Conservation (phyloP, 53 echinoderm and acorn worm species). For the Zoroaster sp. region DNA sequence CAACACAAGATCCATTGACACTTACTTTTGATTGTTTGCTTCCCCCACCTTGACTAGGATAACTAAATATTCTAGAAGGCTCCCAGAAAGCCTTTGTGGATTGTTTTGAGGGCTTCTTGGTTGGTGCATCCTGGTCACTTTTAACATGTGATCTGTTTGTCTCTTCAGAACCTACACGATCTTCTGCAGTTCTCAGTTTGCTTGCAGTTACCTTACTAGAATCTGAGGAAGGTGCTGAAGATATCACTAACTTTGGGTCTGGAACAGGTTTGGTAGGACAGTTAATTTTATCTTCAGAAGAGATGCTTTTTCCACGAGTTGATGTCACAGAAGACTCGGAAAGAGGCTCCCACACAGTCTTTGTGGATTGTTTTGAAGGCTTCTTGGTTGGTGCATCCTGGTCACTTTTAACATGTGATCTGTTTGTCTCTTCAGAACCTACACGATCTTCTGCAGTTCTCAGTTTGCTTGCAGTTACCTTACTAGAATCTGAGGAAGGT, state of each 20-base stretch:
- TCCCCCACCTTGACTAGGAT: not conserved
- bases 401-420: not conserved
- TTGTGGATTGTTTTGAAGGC: not conserved
- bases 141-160: not conserved
- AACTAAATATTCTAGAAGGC: slow-evolving; percentile 33
- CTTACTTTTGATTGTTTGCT: not conserved
- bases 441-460: not conserved
- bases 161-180: not conserved
- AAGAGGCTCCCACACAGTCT: slow-evolving; percentile 34
- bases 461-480: no score
- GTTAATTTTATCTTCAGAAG: not conserved
- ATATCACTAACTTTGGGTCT: not conserved
- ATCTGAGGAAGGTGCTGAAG: not conserved
- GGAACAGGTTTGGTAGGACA: not conserved
- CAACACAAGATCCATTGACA: not conserved
- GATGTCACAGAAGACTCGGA: no score
- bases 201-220: not conserved
- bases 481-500: not conserved
- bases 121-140: not conserved
- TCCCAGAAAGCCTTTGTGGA: slow-evolving; percentile 32
- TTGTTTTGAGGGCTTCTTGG: not conserved
- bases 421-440: not conserved
- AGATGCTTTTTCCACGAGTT: no score
- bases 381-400: not conserved
- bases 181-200: not conserved